A percentile compares a stretch with the other conserved stretches of the same genome.
phyloP scores from a whole-genome alignment of 1,140 invertebrate genomes.

The Bombus polaris region DNA sequence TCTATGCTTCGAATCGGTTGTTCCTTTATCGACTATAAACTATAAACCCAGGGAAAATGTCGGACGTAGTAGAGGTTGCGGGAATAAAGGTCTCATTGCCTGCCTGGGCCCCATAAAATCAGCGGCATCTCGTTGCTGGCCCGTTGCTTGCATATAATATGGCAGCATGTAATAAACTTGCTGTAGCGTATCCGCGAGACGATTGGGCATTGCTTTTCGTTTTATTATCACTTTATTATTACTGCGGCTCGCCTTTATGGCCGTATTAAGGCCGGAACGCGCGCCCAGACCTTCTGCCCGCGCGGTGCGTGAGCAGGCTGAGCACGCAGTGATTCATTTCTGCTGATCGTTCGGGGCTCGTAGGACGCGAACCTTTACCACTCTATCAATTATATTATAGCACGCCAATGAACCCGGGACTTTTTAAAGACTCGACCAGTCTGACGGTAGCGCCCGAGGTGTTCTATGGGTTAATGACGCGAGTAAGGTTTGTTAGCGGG shows the following conservation, averaged over 20 bases:
- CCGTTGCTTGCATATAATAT: slow-evolving; percentile 69
- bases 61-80: slow-evolving; percentile 25
- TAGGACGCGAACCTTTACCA: slow-evolving; percentile 70
- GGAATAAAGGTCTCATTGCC: slow-evolving; percentile 67
- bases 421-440: slow-evolving; percentile 32
- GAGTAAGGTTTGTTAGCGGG: neutral
- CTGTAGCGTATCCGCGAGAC: slow-evolving; percentile 70
- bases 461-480: slow-evolving; percentile 11
- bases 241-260: slow-evolving; percentile 72
- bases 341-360: slow-evolving; percentile 32
- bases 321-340: slow-evolving; percentile 63
- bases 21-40: slow-evolving; percentile 62
- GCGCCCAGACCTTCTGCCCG: neutral
- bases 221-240: slow-evolving; percentile 80
- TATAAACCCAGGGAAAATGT: slow-evolving; percentile 56
- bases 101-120: slow-evolving; percentile 65
- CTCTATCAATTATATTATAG: slow-evolving; percentile 79
- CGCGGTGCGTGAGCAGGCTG: slow-evolving; percentile 7
- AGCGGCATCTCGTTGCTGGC: slow-evolving; percentile 56
- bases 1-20: slow-evolving; percentile 35
- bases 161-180: slow-evolving; percentile 75
- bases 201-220: slow-evolving; percentile 75
- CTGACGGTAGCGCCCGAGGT: slow-evolving; percentile 27
- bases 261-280: slow-evolving; percentile 68
- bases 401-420: slow-evolving; percentile 38